Conservation (phyloP, 2,888 invertebrate species). For the Shargacucullia verbasci region DNA sequence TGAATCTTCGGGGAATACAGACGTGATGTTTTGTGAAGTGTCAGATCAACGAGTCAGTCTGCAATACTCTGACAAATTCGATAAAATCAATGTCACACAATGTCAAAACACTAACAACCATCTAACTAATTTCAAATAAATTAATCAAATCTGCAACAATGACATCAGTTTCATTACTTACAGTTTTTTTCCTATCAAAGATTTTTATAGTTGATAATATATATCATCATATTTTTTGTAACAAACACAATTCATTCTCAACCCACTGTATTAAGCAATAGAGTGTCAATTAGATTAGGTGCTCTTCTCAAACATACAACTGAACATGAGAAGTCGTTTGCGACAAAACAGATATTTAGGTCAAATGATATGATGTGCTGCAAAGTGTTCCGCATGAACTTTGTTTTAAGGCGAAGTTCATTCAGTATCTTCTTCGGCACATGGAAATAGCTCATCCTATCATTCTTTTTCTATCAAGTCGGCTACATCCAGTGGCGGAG, state of each 20-base stretch:
- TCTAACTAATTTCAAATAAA: conserved; percentile 4
- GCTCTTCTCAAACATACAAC: conserved; percentile 36
- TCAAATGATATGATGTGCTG: conserved; percentile 63
- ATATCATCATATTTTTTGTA: conserved; percentile 6
- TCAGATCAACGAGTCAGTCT: too few relatives aligned
- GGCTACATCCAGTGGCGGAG: too few relatives aligned
- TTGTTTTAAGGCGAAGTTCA: conserved; percentile 62
- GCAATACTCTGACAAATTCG: too few relatives aligned
- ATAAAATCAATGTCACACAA: too few relatives aligned
- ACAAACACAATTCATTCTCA: not conserved
- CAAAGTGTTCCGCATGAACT: conserved; percentile 60
- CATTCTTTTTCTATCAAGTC: too few relatives aligned
- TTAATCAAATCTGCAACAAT: conserved; percentile 21
- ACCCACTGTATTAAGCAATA: not conserved
- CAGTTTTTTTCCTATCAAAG: conserved; percentile 35
- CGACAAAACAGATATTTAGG: conserved; percentile 62
- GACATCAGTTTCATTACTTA: conserved; percentile 39
- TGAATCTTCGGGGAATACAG: too few relatives aligned
- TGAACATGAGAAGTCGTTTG: conserved; percentile 42
- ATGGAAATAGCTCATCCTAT: too few relatives aligned
- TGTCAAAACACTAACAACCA: not conserved
- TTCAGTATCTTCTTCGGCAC: too few relatives aligned
- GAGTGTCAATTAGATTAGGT: conserved; percentile 16
- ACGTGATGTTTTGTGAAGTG: too few relatives aligned
- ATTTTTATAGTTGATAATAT: conserved; percentile 18